A percentile compares a stretch with the other conserved stretches of the same genome.
phyloP scores from a whole-genome alignment of 2,888 invertebrate genomes.

The Cordylochernes scorpioides region DNA sequence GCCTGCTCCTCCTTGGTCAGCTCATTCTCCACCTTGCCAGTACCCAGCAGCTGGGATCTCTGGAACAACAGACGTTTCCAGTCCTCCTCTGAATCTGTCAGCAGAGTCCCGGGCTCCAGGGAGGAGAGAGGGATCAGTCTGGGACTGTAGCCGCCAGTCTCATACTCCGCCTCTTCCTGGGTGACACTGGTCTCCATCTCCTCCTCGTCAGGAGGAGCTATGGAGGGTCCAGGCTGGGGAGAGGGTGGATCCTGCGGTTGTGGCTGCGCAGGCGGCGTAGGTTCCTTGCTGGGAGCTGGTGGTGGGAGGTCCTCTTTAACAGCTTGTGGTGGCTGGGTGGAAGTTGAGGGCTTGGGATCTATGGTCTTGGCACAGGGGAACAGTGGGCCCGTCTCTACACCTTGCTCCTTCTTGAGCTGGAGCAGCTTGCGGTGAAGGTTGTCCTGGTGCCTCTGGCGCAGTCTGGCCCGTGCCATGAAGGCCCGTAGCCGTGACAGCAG shows the following conservation, averaged over 20 bases:
- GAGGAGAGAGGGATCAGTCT: slow-evolving; percentile 33
- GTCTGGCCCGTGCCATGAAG: slow-evolving; percentile 68
- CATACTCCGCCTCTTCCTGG: slow-evolving; percentile 37
- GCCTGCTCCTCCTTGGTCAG: slow-evolving; percentile 34
- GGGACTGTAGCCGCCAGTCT: slow-evolving; percentile 60
- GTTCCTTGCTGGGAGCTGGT: too few relatives aligned
- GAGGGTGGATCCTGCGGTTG: too few relatives aligned
- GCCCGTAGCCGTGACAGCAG: slow-evolving; percentile 81
- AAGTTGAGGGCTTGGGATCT: too few relatives aligned
- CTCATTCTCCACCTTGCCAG: slow-evolving; percentile 18
- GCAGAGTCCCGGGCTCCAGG: slow-evolving; percentile 45
- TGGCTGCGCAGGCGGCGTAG: too few relatives aligned
- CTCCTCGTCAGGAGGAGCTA: too few relatives aligned
- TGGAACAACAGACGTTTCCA: slow-evolving; percentile 41
- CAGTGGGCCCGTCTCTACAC: slow-evolving; percentile 26
- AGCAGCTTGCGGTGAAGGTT: slow-evolving; percentile 62
- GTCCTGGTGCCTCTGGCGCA: slow-evolving; percentile 71
- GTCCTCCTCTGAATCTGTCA: slow-evolving; percentile 49
- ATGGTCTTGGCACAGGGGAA: slow-evolving; percentile 22
- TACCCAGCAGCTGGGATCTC: slow-evolving; percentile 31
- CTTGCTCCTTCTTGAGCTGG: slow-evolving; percentile 61
- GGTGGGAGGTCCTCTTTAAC: too few relatives aligned
- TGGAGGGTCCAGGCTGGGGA: too few relatives aligned
- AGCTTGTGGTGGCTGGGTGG: neutral
- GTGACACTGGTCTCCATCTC: slow-evolving; percentile 3